Evolutionary conservation across 2,797 vertebrate species (phyloP).

Genomic region (Rousettus madagascariensis): DNA sequence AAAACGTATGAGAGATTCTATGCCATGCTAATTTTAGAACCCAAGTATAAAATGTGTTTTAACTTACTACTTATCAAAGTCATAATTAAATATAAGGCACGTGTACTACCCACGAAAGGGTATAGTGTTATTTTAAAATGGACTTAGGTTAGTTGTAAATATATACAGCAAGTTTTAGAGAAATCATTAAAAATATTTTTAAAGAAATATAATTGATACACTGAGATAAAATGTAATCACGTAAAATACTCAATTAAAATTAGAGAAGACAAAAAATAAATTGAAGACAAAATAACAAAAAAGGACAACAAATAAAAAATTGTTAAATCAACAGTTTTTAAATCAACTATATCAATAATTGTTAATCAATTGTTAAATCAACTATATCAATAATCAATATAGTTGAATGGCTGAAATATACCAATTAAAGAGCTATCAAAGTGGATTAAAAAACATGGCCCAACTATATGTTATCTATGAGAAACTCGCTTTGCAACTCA

Average conservation of each 20-base stretch:
- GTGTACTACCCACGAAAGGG: background rate
- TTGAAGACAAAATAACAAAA: background rate
- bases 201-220: background rate
- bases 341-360: background rate
- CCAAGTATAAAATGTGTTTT: background rate
- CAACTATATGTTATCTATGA: background rate
- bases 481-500: background rate
- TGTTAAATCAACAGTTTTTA: background rate
- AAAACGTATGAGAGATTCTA: background rate
- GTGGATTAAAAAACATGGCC: background rate
- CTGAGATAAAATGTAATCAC: background rate
- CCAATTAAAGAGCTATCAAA: background rate
- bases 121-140: background rate
- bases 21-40: background rate
- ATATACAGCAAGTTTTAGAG: background rate
- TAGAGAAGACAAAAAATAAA: background rate
- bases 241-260: constrained; percentile 1
- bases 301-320: background rate
- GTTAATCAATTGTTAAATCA: background rate
- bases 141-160: background rate
- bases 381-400: background rate
- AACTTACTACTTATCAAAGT: background rate
- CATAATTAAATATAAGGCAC: background rate
- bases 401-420: background rate
- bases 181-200: background rate